phyloP scores from a whole-genome alignment of 2,888 invertebrate species.

The Atethmia centrago region DNA sequence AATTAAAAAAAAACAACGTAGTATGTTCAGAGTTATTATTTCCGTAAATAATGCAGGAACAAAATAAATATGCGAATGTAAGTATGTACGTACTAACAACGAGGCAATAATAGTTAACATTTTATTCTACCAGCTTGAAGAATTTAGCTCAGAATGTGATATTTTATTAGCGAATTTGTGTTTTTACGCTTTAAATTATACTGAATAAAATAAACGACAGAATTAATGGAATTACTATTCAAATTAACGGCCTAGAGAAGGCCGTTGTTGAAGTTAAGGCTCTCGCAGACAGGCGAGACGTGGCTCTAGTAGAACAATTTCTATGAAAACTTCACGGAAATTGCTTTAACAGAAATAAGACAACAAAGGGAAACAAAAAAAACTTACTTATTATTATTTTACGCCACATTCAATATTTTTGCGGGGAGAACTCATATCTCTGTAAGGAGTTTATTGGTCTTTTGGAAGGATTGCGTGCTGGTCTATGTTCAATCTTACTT shows the following conservation, averaged over 20 bases:
- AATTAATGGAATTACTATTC: conserved; percentile 42
- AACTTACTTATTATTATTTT: neutral
- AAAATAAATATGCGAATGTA: conserved; percentile 45
- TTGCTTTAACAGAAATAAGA: too few relatives aligned
- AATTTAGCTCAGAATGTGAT: conserved; percentile 42
- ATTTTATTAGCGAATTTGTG: conserved; percentile 46
- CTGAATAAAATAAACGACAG: conserved; percentile 31
- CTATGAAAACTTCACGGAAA: too few relatives aligned
- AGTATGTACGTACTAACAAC: conserved; percentile 13
- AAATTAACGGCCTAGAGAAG: conserved; percentile 40
- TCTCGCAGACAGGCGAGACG: too few relatives aligned
- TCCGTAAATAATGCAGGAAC: conserved; percentile 62
- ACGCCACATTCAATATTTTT: neutral
- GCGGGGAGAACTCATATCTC: too few relatives aligned
- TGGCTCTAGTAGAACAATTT: too few relatives aligned
- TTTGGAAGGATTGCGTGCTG: neutral
- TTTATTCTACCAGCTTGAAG: conserved; percentile 41
- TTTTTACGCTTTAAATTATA: conserved; percentile 45
- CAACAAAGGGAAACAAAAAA: too few relatives aligned
- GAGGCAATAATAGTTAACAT: conserved; percentile 37
- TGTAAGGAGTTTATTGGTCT: neutral
- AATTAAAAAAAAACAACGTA: conserved; percentile 35
- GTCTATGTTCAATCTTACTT: neutral
- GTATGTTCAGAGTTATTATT: conserved; percentile 63
- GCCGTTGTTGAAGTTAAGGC: neutral